These are phyloP conservation scores for Silvanus unidentatus DNA, from an alignment of 2,888 invertebrate species.

Conservation along the genomic window DNA sequence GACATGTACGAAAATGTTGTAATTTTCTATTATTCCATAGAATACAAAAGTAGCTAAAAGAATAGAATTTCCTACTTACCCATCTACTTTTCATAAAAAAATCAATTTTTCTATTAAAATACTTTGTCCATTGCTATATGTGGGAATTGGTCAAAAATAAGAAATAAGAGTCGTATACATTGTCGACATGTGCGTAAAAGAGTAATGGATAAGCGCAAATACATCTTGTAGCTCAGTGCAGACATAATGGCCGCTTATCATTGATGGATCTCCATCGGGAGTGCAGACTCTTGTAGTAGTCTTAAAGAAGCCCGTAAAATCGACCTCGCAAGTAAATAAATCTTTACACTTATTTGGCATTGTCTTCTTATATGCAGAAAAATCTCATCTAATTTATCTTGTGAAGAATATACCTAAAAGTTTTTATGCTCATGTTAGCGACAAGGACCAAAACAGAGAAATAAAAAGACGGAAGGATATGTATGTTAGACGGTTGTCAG, in stretches of 20 bases:
- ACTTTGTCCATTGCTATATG: too few relatives aligned
- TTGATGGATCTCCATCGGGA: conserved; percentile 25
- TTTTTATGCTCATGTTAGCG: too few relatives aligned
- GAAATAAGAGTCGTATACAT: too few relatives aligned
- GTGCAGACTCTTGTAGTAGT: conserved; percentile 27
- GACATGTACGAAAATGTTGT: not conserved
- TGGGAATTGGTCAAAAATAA: too few relatives aligned
- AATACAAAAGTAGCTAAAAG: not conserved
- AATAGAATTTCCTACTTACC: not conserved
- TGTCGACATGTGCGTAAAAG: not conserved
- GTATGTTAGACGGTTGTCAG: too few relatives aligned
- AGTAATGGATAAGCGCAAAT: conserved; percentile 20
- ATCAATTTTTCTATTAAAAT: too few relatives aligned
- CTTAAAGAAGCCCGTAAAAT: conserved; percentile 13
- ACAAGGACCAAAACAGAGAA: too few relatives aligned
- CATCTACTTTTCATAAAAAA: too few relatives aligned
- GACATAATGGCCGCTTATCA: conserved; percentile 27
- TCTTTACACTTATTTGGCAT: conserved; percentile 2
- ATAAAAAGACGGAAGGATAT: too few relatives aligned
- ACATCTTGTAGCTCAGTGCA: conserved; percentile 20
- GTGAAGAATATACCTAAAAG: too few relatives aligned
- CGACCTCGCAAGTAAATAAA: conserved; percentile 2
- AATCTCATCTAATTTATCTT: too few relatives aligned
- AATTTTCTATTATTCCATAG: not conserved
- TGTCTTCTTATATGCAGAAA: not conserved